These are phyloP conservation scores for Halocynthia aurantium DNA, from an alignment of 23 tunicate species.

Conservation along the genomic window DNA sequence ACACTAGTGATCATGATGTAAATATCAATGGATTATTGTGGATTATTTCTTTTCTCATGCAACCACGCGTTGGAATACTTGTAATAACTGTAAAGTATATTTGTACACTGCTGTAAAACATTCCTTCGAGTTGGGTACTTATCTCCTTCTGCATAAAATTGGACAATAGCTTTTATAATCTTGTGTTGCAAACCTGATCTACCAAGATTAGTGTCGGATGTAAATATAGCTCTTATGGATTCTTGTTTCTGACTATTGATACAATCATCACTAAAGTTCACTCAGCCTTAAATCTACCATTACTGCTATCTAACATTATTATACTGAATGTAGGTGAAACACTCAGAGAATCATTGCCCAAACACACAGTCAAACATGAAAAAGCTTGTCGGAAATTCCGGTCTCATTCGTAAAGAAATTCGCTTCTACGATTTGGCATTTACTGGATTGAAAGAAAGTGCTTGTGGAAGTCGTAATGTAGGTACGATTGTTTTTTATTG, in stretches of 20 bases:
- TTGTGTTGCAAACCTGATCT: background rate
- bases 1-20: no score
- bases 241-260: background rate
- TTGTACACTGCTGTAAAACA: no score
- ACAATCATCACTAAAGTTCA: background rate
- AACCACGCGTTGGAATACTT: no score
- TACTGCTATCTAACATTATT: background rate
- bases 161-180: background rate
- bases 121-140: no score
- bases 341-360: conserved; percentile 20
- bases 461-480: no score
- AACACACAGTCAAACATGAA: conserved; percentile 18
- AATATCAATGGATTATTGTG: no score
- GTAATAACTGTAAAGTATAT: no score
- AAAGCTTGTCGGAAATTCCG: conserved; percentile 38
- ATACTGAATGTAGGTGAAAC: background rate
- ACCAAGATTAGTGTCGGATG: background rate
- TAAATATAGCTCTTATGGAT: background rate
- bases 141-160: no score
- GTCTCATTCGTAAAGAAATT: background rate
- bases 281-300: background rate
- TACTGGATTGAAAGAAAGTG: no score
- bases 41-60: no score
- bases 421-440: background rate
- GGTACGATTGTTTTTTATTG: no score